Conservation (phyloP, 2,797 vertebrate species). For the Enteromius viviparus region DNA sequence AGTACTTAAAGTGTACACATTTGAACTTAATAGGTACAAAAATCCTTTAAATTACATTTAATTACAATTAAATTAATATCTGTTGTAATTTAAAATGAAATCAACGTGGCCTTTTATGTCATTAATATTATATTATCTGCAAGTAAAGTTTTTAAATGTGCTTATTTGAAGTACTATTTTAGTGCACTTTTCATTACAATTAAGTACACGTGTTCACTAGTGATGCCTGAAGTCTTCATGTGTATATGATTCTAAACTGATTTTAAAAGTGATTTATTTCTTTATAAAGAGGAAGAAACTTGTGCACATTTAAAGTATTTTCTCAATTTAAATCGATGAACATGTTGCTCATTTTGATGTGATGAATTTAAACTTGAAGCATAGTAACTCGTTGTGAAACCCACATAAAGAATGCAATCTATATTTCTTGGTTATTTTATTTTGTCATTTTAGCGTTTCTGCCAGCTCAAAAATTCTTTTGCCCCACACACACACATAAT, state of each 20-base stretch:
- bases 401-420: neutral
- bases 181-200: neutral
- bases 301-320: neutral
- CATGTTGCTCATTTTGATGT: neutral
- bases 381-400: neutral
- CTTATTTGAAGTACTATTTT: neutral
- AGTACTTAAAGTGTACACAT: no score
- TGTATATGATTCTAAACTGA: neutral
- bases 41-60: no score
- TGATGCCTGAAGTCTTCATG: neutral
- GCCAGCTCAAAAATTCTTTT: slow-evolving; percentile 13
- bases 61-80: neutral
- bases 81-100: neutral
- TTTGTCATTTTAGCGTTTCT: slow-evolving; percentile 6
- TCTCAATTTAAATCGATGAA: neutral
- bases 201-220: neutral
- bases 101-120: neutral
- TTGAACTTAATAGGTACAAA: no score
- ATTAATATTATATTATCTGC: neutral
- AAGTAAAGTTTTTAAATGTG: neutral
- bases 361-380: neutral
- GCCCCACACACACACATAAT: slow-evolving; percentile 28
- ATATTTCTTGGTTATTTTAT: neutral
- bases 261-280: neutral
- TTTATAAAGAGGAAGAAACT: no score